Base-by-base conservation (phyloP, 2,888 invertebrate species). In the Amitus sp. region DNA sequence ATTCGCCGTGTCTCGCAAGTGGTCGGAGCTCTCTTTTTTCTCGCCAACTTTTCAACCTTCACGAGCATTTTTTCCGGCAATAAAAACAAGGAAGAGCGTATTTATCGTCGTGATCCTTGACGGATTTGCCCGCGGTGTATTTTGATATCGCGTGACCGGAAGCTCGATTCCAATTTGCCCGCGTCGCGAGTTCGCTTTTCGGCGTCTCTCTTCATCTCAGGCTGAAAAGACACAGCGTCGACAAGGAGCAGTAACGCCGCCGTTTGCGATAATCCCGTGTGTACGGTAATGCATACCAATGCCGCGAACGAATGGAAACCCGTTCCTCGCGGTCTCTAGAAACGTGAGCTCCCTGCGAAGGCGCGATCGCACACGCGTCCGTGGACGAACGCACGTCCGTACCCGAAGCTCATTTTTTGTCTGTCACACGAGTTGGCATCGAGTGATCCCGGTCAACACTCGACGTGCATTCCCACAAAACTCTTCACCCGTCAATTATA, bases 251-350 rank as follows among this genome's bases (percentile, higher is more conserved):
- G 48, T 52, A 53, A 57, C 45, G 49, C 47, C 47, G 46, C 51
- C 58, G 53, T 54, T 54, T 45, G 66, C 64, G 68, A 69, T 72
- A 73, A 71, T 70, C 71, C 70, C 62, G 54, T 47, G 59, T 42
- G 51, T 58, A 40, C 61, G 52, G 69, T 72, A 74, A 74, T 73
- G 73, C 72, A 74, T 74, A 73, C 72, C 69, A 70, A 72, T 72
- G 55, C 52, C 48, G 43, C n/a, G 49, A 46, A 49, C 61, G 59
- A 67, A 67, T 65, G 56, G 66, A 71, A 70, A 70, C 67, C 63
- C 66, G 68, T 70, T 72, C 66, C 45, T 47, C 33, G 51, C 46
- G 51, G 57, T 51, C 49, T 47, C 61, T 53, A 54, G 68, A 66
- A 68, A 72, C 70, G 68, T 70, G 73, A 72, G 70, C 67, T 66